phyloP scores from a whole-genome alignment of 2,797 vertebrate species.

The Rhinella marina region DNA sequence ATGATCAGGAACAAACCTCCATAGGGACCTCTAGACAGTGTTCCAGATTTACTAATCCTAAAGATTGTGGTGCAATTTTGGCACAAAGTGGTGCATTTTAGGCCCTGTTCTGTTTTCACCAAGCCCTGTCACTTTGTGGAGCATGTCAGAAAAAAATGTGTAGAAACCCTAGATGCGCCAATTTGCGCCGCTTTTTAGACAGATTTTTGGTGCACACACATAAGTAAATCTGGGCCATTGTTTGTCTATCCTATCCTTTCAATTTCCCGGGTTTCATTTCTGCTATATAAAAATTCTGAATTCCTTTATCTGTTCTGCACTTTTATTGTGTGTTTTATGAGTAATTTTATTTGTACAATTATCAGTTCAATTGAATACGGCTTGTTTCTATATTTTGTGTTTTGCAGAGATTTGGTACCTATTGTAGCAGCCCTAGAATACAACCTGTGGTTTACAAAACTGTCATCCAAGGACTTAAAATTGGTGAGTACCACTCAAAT shows the following conservation, averaged over 20 bases:
- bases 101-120: too few species aligned
- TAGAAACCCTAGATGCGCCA: too few species aligned
- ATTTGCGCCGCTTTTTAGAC: too few species aligned
- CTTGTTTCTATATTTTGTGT: constrained; percentile 44
- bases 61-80: too few species aligned
- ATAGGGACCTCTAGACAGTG: too few species aligned
- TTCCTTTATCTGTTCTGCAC: not conserved
- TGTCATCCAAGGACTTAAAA: constrained; percentile 94
- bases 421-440: constrained; percentile 96
- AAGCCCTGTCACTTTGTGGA: too few species aligned
- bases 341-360: not conserved
- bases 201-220: too few species aligned
- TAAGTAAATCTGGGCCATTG: too few species aligned
- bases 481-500: constrained; percentile 81
- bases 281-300: not conserved
- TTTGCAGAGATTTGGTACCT: constrained; percentile 91
- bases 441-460: constrained; percentile 97
- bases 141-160: too few species aligned
- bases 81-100: too few species aligned
- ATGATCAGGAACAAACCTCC: too few species aligned
- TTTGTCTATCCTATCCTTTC: not conserved
- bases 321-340: not conserved
- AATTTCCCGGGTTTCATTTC: not conserved
- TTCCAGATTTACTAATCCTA: too few species aligned
- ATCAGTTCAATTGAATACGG: not conserved